These are phyloP conservation scores for Ormyrus rosae DNA, from an alignment of 2,888 invertebrate species.

Conservation along the genomic window DNA sequence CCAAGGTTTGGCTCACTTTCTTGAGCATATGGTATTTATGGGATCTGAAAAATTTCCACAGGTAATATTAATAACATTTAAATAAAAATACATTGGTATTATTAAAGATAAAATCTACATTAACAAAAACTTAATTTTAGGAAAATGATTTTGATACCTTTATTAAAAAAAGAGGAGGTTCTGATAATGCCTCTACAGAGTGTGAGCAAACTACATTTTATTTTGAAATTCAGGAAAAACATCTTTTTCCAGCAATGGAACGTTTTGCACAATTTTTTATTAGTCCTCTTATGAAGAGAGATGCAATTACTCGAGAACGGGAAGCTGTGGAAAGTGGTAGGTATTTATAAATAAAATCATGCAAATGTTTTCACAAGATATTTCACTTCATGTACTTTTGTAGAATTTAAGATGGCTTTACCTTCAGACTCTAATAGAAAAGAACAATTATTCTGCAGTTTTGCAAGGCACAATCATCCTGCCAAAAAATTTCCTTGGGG, in stretches of 20 bases:
- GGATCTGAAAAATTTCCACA: slow-evolving; percentile 92
- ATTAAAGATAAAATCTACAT: slow-evolving; percentile 1
- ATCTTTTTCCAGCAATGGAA: slow-evolving; percentile 86
- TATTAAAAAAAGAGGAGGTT: slow-evolving; percentile 87
- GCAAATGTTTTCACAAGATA: too few species aligned
- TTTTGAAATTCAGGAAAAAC: slow-evolving; percentile 90
- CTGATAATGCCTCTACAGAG: slow-evolving; percentile 91
- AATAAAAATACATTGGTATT: not conserved
- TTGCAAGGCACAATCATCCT: slow-evolving; percentile 84
- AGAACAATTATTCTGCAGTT: slow-evolving; percentile 84
- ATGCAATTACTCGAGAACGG: slow-evolving; percentile 90
- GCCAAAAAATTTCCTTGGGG: slow-evolving; percentile 91
- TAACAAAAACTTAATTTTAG: slow-evolving; percentile 55
- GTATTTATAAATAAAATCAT: not conserved
- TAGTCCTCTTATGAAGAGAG: slow-evolving; percentile 88
- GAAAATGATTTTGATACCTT: slow-evolving; percentile 73
- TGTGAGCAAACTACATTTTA: slow-evolving; percentile 92
- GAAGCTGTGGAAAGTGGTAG: slow-evolving; percentile 91
- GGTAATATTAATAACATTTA: slow-evolving; percentile 75
- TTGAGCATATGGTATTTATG: slow-evolving; percentile 97
- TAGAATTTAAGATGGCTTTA: slow-evolving; percentile 89
- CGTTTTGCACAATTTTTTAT: slow-evolving; percentile 94
- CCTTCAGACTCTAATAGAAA: slow-evolving; percentile 86
- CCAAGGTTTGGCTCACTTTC: slow-evolving; percentile 89
- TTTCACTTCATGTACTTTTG: slow-evolving; percentile 18